A percentile compares a stretch with the other conserved stretches of the same genome.
These are phyloP conservation scores for Baccha elongata DNA, from an alignment of 2,888 invertebrate species.

Conservation along the genomic window DNA sequence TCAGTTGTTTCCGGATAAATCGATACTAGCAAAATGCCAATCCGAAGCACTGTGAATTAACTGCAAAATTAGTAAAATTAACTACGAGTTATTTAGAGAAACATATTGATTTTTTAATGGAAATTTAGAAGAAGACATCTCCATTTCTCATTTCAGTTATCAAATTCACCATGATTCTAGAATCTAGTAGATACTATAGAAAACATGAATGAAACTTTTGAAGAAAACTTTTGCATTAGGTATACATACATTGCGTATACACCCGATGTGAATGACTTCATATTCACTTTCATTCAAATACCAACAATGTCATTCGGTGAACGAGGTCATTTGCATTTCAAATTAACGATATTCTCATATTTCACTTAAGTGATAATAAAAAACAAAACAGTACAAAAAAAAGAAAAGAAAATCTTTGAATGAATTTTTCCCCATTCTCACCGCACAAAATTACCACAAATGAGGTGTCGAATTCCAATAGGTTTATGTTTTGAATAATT, in stretches of 20 bases:
- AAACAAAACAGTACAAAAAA: not conserved
- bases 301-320: not conserved
- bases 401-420: constrained; percentile 16
- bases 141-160: not conserved
- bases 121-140: too few relatives aligned
- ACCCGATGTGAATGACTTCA: not conserved
- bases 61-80: too few relatives aligned
- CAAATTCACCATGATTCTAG: not conserved
- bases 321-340: constrained; percentile 13
- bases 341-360: constrained; percentile 20
- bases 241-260: too few relatives aligned
- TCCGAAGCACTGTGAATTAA: too few relatives aligned
- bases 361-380: constrained; percentile 6
- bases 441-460: constrained; percentile 39
- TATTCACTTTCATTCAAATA: constrained; percentile 4
- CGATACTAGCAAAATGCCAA: too few relatives aligned
- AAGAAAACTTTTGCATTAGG: too few relatives aligned
- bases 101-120: too few relatives aligned
- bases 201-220: too few relatives aligned
- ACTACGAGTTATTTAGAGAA: too few relatives aligned
- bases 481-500: constrained; percentile 4
- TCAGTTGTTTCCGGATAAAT: too few relatives aligned
- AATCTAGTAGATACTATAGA: too few relatives aligned
- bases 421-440: constrained; percentile 38
- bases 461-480: constrained; percentile 47